Evolutionary conservation across 2,113 vertebrate species (phyloP), one percentile per base, ranked within the genome.

Genomic region (Brachionichthys hirsutus): DNA sequence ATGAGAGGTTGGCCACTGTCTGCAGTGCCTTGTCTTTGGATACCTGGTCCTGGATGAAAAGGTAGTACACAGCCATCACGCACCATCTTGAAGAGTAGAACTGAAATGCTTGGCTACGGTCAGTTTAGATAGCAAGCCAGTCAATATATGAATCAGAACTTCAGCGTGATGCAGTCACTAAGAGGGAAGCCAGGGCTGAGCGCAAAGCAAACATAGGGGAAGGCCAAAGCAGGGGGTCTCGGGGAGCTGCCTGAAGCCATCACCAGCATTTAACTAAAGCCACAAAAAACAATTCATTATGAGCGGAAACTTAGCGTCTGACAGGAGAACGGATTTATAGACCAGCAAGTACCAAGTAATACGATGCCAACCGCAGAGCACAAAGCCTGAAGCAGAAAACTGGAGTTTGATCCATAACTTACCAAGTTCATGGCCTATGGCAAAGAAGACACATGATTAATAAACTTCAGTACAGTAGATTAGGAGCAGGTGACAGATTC

Each of bases 351-450:
- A 50, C 48, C 48, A 34, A 22, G 78, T 71, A 74, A 74, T 70
- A 59, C 83, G 73, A 82, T 72, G 80, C 73, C 86, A 86, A 72
- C 77, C 77, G 72, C 73, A 70, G 70, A 87, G 75, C 80, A 78
- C 70, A 86, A 81, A 89, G 85, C 80, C 85, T 85, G 62, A 85
- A 85, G 80, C 80, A 81, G 34, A 80, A 72, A 80, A 81, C 69
- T 60, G 57, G 52, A 67, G 84, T 55, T 70, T 41, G 58, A 46
- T 74, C 60, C 62, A 81, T 78, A 84, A 98, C 95, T 98, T 94
- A 98, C 95, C 95, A 98, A 89, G 91, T 98, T 97, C 95, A 98
- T 98, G 90, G 95, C 95, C 95, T 98, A 94, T 77, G 71, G 78
- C 16, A 90, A 91, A 90, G 88, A 77, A 83, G 72, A 84, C 70